Evolutionary conservation across 2,797 vertebrate species (phyloP), one percentile per base, ranked within the genome.

Genomic region (Natrix natrix): DNA sequence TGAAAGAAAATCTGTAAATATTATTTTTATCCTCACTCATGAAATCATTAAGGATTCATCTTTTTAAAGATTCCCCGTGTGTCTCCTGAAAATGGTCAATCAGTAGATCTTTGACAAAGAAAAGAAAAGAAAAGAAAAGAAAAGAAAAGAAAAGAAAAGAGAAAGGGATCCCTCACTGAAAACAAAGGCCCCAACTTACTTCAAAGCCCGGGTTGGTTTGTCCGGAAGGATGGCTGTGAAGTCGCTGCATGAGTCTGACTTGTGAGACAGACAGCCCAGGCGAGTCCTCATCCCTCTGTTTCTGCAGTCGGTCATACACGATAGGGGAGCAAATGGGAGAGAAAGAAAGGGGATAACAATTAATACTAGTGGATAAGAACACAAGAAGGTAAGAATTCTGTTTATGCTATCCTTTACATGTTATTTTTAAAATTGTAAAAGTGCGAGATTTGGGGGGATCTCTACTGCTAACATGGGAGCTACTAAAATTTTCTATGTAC

Each of bases 171-270:
- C 55, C 8, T 60, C 88, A 20, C 48, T 90, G 83, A 61, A 57
- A 56, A 60, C 56, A 94, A 94, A 61, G 60, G 28, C 93, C 94
- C 89, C 26, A 96, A 98, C 98, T 98, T 96, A 98, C 98, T 98
- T 98, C 94, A 98, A 97, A 95, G 97, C 98, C 5, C 98, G 96
- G 96, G 97, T 98, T 95, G 98, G 97, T 96, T 98, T 98, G 96
- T 98, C 98, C 0, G 98, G 98, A 96, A 99, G 98, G 96, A 99
- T 99, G 96, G 99, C 98, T 1, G 99, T 99, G 97, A 99, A 99
- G 97, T 99, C 99, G 52, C 98, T 99, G 97, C 98, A 99, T 87
- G 99, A 99, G 97, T 99, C 99, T 26, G 99, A 99, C 96, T 99
- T 99, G 97, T 99, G 98, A 96, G 99, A 99, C 95, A 99, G 97